Base-by-base conservation (phyloP, 1,140 invertebrate species). In the Dysdera silvatica region DNA sequence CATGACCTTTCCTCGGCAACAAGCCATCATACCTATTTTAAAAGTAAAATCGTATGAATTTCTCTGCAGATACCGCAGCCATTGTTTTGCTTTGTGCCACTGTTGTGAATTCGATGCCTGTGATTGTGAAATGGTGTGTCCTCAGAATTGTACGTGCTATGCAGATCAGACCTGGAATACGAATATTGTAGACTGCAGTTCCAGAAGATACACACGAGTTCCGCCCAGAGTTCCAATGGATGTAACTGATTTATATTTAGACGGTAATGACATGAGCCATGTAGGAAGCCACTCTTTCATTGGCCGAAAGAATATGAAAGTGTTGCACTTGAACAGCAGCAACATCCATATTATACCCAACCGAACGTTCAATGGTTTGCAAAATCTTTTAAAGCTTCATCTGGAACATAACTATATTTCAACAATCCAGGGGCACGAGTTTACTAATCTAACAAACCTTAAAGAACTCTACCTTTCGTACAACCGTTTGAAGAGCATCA, bases 21-120 rank as follows among this genome's bases (percentile, higher is more conserved):
- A 51, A 23, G 40, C 57, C 18, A 37, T 53, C 2, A 45, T 65
- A 4, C 51, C 67, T 4, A 49, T 73, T 45, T 32, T 84, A 82
- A 86, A 91, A 45, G 88, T 82, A 72, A 83, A 84, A 64, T 81
- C 87, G 0, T 84, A 87, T 70, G 87, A 93, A 70, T 95, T 94
- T 77, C 79, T 95, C 67, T 95, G 91, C 75, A 84, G 83, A 53
- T 95, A 95, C 77, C 86, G 89, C 70, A 88, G 88, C 31, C 92
- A 95, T 76, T 95, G 92, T 79, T 94, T 94, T 75, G 86, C 91
- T 20, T 77, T 93, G 43, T 95, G 91, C 72, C 89, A 91, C 70
- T 95, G 91, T 76, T 95, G 91, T 73, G 91, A 95, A 69, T 94
- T 91, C 73, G 90, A 94, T 73, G 90, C 90, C 51, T 95, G 91